Conservation (phyloP, 2,113 vertebrate species). For the Fregetta grallaria region DNA sequence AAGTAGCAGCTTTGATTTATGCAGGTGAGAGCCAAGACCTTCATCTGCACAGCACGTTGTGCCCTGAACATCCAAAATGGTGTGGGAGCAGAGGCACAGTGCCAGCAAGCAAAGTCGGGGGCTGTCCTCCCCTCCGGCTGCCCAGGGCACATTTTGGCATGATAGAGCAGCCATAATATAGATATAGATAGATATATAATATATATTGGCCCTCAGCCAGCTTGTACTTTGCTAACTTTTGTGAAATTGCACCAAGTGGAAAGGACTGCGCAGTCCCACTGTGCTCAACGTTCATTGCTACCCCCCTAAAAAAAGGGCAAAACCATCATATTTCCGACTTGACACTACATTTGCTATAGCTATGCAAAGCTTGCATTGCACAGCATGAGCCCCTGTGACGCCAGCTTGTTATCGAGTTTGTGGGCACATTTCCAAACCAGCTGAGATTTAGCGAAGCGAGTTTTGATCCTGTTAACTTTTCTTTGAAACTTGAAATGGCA, state of each 20-base stretch:
- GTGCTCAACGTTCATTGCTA: background rate
- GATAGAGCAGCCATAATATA: background rate
- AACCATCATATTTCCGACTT: accelerated
- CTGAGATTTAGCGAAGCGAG: background rate
- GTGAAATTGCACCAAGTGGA: background rate
- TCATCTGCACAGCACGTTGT: background rate
- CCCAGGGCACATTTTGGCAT: background rate
- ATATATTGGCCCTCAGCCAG: background rate
- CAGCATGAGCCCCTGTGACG: accelerated
- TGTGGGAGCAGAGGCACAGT: background rate
- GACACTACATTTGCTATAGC: accelerated
- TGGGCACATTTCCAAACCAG: background rate
- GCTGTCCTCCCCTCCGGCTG: background rate
- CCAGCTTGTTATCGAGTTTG: background rate
- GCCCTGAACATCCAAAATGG: background rate
- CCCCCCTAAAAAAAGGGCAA: background rate
- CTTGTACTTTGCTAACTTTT: background rate
- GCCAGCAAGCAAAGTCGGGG: background rate
- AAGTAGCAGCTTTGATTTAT: background rate
- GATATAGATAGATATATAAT: too few relatives aligned
- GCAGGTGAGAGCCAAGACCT: background rate
- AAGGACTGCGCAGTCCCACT: background rate
- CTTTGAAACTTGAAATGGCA: background rate
- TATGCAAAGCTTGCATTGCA: background rate
- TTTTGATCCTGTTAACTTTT: background rate